Evolutionary conservation across 2,797 vertebrate genomes (phyloP), one percentile per base, ranked within the genome.

Genomic region (Acipenser oxyrinchus): DNA sequence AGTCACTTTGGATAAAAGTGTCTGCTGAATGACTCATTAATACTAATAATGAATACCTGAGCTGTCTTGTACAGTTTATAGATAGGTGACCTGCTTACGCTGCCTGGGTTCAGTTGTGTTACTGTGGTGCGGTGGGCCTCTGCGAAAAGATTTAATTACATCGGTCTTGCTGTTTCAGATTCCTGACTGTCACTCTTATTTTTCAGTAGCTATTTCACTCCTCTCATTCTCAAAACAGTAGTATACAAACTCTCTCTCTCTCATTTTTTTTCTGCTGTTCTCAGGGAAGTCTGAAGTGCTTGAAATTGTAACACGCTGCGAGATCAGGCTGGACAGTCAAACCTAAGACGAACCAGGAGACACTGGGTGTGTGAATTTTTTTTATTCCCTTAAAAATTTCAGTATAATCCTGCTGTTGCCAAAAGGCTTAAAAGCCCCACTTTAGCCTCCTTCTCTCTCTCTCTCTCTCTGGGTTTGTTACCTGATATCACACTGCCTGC

Each of bases 371-470:
- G 69, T 72, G 64, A 72, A n/a, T 1, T 57, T 50, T 51, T 13
- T 5, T n/a, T 10, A n/a, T 67, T 72, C 72, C 74, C 77, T 76
- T 74, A 78, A 85, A 81, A 82, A 64, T 71, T 67, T 70, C 70
- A 65, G 66, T 68, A 60, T 50, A 60, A 60, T 65, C 50, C 12
- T 49, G 37, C 23, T 37, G 37, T 37, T 66, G 64, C 83, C 79
- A 85, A 77, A 82, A 74, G 77, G 69, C 75, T 83, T 81, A 81
- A 80, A 83, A 80, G 81, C 82, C 84, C 78, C 78, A 12, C 13
- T 11, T 60, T 18, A 18, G 18, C 18, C 9, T 55, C 52, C 6
- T 3, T 55, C 52, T 55, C 9, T 55, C 52, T 55, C 9, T 55
- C 52, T 55, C 9, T 55, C 52, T 55, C 9, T 55, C 64, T 12